These are phyloP conservation scores for Chymomyza fuscimana DNA, from an alignment of 2,888 invertebrate species.

Conservation along the genomic window DNA sequence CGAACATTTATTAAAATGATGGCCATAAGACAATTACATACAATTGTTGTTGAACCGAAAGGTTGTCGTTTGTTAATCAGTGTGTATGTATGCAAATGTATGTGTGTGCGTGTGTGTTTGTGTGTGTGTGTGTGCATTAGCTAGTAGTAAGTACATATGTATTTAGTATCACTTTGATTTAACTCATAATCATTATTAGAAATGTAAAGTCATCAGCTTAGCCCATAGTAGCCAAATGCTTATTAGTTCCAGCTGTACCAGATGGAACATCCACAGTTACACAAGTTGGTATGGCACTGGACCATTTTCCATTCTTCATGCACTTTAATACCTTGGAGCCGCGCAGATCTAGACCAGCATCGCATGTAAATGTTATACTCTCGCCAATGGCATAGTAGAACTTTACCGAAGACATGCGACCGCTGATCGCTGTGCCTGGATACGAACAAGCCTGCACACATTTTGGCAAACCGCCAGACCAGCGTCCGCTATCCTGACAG, in stretches of 20 bases:
- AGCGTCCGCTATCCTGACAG: slow-evolving; percentile 92
- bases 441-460: slow-evolving; percentile 93
- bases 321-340: slow-evolving; percentile 90
- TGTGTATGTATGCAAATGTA: slow-evolving; percentile 16
- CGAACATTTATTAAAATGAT: slow-evolving; percentile 10
- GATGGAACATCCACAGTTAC: slow-evolving; percentile 63
- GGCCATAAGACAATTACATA: slow-evolving; percentile 31
- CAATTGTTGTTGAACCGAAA: slow-evolving; percentile 57
- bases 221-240: slow-evolving; percentile 61
- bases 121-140: slow-evolving; percentile 32
- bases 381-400: slow-evolving; percentile 94
- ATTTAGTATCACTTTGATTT: slow-evolving; percentile 70
- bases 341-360: slow-evolving; percentile 86
- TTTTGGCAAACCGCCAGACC: slow-evolving; percentile 91
- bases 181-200: slow-evolving; percentile 31
- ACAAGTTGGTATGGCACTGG: slow-evolving; percentile 90
- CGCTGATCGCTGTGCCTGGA: slow-evolving; percentile 92
- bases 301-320: slow-evolving; percentile 91
- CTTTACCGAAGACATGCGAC: slow-evolving; percentile 91
- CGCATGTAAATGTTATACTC: slow-evolving; percentile 91
- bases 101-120: slow-evolving; percentile 31
- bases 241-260: slow-evolving; percentile 38
- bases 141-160: slow-evolving; percentile 58
- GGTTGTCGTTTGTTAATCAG: slow-evolving; percentile 48
- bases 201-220: slow-evolving; percentile 18